A percentile compares a stretch with the other conserved stretches of the same genome.
phyloP scores from a whole-genome alignment of 2,113 vertebrate genomes.

The Dipodomys merriami region DNA sequence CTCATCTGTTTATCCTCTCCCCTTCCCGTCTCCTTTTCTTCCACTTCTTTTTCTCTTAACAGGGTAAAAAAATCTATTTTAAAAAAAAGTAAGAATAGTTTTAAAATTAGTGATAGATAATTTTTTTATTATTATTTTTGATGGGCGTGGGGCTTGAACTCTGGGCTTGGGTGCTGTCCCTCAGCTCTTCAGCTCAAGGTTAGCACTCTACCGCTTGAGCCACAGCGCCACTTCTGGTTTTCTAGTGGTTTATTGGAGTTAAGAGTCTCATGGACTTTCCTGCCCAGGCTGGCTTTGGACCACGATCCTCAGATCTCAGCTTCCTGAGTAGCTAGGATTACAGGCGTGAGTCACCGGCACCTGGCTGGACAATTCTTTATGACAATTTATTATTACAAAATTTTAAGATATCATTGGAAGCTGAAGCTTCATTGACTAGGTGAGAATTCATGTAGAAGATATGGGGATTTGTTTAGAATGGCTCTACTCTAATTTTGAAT shows the following conservation, averaged over 20 bases:
- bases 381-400: neutral
- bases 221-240: too few species aligned
- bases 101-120: neutral
- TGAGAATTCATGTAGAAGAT: neutral
- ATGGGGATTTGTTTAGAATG: neutral
- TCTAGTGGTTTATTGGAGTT: too few species aligned
- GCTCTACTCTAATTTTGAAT: conserved; percentile 12
- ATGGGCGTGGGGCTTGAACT: too few species aligned
- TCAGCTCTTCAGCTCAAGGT: too few species aligned
- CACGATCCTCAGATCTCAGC: too few species aligned
- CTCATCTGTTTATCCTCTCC: neutral
- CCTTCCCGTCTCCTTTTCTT: neutral
- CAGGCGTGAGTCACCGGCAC: too few species aligned
- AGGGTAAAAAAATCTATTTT: conserved; percentile 21
- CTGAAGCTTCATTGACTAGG: neutral
- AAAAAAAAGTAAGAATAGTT: conserved; percentile 32
- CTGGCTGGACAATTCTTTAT: neutral
- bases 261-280: too few species aligned
- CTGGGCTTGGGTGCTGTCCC: too few species aligned
- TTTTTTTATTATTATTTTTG: too few species aligned
- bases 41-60: neutral
- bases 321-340: too few species aligned
- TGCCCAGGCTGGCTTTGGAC: too few species aligned
- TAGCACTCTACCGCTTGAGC: too few species aligned
- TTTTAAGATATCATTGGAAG: neutral